A percentile compares a stretch with the other conserved stretches of the same genome.
Evolutionary conservation across 2,797 vertebrate species (phyloP).

Genomic region (Chaetodon trifasciatus): DNA sequence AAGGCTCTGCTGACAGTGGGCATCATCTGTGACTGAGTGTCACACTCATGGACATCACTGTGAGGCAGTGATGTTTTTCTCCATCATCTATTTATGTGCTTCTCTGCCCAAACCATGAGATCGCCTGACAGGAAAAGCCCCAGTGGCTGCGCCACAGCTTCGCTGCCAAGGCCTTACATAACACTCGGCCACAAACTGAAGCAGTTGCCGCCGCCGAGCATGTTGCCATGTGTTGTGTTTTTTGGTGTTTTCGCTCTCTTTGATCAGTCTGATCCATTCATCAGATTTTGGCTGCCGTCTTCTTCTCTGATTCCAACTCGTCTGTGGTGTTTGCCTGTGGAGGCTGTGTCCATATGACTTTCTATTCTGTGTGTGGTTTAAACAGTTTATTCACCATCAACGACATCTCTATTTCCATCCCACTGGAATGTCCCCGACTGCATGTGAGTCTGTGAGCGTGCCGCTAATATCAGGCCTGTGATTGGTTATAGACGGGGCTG

Average conservation of each 20-base stretch:
- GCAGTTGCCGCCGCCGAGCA: slow-evolving; percentile 7
- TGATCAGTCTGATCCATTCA: slow-evolving; percentile 15
- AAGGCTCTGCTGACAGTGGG: background rate
- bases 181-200: slow-evolving; percentile 38
- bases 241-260: slow-evolving; percentile 26
- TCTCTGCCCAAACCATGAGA: slow-evolving; percentile 51
- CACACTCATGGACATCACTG: slow-evolving; percentile 26
- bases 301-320: slow-evolving; percentile 5
- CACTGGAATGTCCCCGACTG: slow-evolving; percentile 32
- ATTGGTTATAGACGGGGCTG: slow-evolving; percentile 59
- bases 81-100: slow-evolving; percentile 47
- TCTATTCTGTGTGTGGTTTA: slow-evolving; percentile 23
- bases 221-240: slow-evolving; percentile 16
- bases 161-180: slow-evolving; percentile 63
- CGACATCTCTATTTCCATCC: slow-evolving; percentile 43
- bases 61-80: slow-evolving; percentile 46
- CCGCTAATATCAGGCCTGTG: slow-evolving; percentile 21
- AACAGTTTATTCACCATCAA: slow-evolving; percentile 31
- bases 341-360: slow-evolving; percentile 10
- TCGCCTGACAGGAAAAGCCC: slow-evolving; percentile 54
- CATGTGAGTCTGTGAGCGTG: slow-evolving; percentile 11
- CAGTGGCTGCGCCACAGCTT: slow-evolving; percentile 47
- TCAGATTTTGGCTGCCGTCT: slow-evolving; percentile 16
- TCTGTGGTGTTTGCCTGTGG: background rate
- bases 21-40: slow-evolving; percentile 2